Evolutionary conservation across 2,888 invertebrate species (phyloP).

Genomic region (Clepsis dumicolana): DNA sequence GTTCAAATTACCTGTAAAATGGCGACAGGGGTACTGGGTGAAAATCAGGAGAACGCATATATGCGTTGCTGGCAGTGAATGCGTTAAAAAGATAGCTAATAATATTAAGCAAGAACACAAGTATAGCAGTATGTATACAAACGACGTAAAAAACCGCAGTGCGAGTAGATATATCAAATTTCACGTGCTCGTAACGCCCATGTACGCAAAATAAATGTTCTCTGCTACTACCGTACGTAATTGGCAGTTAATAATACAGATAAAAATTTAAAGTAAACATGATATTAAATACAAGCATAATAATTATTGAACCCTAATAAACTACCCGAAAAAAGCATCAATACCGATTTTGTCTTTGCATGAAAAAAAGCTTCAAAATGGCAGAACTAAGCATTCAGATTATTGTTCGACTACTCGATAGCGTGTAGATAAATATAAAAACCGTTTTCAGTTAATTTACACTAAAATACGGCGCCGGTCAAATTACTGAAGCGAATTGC

Average conservation of each 20-base stretch:
- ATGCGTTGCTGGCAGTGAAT: too few species aligned
- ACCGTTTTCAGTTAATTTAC: not conserved
- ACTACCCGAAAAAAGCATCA: too few species aligned
- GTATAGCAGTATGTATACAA: slow-evolving; percentile 3
- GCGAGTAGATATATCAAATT: slow-evolving; percentile 23
- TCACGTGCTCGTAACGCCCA: slow-evolving; percentile 7
- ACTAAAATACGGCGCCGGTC: not conserved
- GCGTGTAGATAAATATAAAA: not conserved
- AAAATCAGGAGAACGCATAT: too few species aligned
- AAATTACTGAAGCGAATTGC: slow-evolving; percentile 26
- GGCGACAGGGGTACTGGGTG: too few species aligned
- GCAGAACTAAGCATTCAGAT: not conserved
- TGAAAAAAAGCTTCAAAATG: not conserved
- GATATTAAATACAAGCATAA: not conserved
- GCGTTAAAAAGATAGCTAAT: not conserved
- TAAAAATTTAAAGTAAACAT: not conserved
- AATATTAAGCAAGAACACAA: slow-evolving; percentile 7
- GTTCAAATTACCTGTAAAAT: too few species aligned
- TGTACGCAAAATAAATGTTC: slow-evolving; percentile 1
- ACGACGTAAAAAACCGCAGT: slow-evolving; percentile 17
- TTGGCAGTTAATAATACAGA: not conserved
- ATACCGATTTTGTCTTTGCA: not conserved
- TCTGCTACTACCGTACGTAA: not conserved
- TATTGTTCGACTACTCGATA: not conserved
- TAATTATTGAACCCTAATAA: too few species aligned